Evolutionary conservation across 1,140 invertebrate species (phyloP).

Genomic region (Neotoxoptera formosana): DNA sequence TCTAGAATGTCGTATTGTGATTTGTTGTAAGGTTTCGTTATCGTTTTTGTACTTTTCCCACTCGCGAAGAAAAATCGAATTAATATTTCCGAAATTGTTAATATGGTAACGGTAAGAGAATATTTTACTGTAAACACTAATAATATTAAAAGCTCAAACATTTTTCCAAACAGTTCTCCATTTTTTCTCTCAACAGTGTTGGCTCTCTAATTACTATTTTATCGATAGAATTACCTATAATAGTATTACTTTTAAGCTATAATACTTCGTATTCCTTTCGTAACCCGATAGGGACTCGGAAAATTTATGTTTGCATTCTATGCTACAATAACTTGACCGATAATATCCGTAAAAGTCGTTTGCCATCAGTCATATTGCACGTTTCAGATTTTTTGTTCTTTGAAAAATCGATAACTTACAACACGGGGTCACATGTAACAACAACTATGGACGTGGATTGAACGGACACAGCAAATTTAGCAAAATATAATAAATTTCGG

Average conservation of each 20-base stretch:
- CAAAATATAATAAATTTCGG: background rate
- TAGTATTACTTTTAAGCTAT: no score
- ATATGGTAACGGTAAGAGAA: background rate
- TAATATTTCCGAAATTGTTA: background rate
- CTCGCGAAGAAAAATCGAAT: background rate
- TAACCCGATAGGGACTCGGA: background rate
- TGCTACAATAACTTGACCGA: background rate
- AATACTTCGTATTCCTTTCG: background rate
- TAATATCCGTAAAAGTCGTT: background rate
- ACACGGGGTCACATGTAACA: background rate
- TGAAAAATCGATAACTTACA: constrained; percentile 4
- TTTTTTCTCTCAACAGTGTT: background rate
- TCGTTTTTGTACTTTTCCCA: background rate
- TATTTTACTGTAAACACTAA: background rate
- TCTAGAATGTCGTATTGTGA: background rate
- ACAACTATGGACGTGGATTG: background rate
- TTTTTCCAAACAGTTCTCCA: background rate
- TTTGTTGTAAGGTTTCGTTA: background rate
- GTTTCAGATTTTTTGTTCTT: background rate
- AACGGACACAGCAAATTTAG: background rate
- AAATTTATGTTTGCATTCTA: background rate
- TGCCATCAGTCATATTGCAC: background rate
- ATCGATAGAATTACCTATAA: background rate
- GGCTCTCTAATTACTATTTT: background rate
- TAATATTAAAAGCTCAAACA: background rate